Conservation (phyloP, 2,113 vertebrate species). For the Tetrax tetrax region DNA sequence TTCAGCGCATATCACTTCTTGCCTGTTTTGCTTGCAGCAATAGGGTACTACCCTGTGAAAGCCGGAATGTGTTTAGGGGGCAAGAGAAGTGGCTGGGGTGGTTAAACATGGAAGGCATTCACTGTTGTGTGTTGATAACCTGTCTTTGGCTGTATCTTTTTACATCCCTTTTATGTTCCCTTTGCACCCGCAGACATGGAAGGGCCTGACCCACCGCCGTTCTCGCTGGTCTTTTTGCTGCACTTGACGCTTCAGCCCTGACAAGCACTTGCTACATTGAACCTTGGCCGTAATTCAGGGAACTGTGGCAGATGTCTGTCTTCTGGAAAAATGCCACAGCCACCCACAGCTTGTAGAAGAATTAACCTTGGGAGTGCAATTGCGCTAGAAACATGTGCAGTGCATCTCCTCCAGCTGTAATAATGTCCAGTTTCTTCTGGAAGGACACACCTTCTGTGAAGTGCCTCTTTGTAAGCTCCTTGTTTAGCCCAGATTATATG, state of each 20-base stretch:
- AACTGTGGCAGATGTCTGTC: slow-evolving; percentile 36
- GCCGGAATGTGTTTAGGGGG: background rate
- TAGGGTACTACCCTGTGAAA: background rate
- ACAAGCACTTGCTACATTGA: background rate
- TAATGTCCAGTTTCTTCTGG: background rate
- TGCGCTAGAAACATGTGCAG: background rate
- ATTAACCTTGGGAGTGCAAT: slow-evolving; percentile 25
- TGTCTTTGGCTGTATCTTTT: background rate
- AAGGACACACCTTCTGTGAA: background rate
- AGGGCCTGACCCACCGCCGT: background rate
- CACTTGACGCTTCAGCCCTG: background rate
- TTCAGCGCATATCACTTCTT: background rate
- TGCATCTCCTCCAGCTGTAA: background rate
- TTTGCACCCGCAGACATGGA: background rate
- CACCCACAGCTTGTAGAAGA: background rate
- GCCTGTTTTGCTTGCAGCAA: background rate
- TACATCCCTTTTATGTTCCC: background rate
- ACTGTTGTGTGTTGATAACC: background rate
- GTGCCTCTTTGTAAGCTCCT: background rate
- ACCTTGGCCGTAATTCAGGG: slow-evolving; percentile 28
- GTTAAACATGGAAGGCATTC: background rate
- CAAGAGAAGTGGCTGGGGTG: background rate
- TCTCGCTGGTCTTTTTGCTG: background rate
- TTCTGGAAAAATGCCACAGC: slow-evolving; percentile 35
- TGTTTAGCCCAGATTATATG: background rate